phyloP scores from a whole-genome alignment of 1,140 invertebrate genomes.

The Magallana angulata region DNA sequence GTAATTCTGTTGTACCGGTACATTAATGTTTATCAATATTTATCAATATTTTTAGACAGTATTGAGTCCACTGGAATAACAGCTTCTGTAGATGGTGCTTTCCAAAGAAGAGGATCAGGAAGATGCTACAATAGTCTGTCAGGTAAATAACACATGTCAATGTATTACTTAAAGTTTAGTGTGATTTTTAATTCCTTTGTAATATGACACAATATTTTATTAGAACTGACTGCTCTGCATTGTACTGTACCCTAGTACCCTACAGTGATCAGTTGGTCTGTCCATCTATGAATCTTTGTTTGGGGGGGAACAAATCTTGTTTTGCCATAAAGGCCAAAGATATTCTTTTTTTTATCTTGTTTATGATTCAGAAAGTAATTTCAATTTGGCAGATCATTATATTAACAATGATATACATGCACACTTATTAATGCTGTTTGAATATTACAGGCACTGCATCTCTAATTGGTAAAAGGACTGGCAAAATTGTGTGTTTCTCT shows the following conservation, averaged over 20 bases:
- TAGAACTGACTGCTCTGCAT: too few relatives aligned
- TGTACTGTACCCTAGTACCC: too few relatives aligned
- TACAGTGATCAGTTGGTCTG: neutral
- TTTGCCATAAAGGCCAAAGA: too few relatives aligned
- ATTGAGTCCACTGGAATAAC: neutral
- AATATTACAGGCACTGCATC: conserved; percentile 10
- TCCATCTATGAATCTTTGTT: neutral
- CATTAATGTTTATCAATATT: neutral
- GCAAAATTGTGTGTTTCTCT: conserved; percentile 17
- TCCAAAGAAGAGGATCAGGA: conserved; percentile 40
- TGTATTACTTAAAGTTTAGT: too few relatives aligned
- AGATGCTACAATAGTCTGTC: conserved; percentile 38
- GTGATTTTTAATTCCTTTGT: too few relatives aligned
- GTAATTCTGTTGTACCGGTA: neutral
- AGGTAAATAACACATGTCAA: neutral
- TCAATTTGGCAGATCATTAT: too few relatives aligned
- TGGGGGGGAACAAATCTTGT: too few relatives aligned
- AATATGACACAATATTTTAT: too few relatives aligned
- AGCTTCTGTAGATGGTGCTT: conserved; percentile 44
- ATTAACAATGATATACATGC: too few relatives aligned
- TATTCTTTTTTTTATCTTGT: too few relatives aligned
- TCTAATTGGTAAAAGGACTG: conserved; percentile 14
- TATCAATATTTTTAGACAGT: neutral
- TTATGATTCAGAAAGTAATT: too few relatives aligned
- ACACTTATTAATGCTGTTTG: neutral